Evolutionary conservation across 2,797 vertebrate species (phyloP).

Genomic region (Danionella dracula): DNA sequence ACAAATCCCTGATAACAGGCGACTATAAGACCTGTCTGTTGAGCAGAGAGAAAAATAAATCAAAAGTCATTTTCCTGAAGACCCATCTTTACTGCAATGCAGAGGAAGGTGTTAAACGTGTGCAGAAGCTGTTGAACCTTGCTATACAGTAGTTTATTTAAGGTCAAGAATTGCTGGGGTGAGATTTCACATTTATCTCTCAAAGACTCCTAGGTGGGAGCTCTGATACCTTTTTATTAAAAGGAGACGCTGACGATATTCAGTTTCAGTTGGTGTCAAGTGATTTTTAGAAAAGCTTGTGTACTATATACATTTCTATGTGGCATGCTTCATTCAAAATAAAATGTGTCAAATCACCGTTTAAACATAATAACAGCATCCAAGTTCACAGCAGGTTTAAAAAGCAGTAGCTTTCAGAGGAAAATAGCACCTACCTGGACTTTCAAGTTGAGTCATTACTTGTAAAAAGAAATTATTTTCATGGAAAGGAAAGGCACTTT

Average conservation of each 20-base stretch:
- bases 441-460: too few species aligned
- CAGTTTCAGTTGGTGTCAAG: not conserved
- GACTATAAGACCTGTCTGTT: slow-evolving; percentile 86
- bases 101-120: not conserved
- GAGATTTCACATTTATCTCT: not conserved
- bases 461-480: too few species aligned
- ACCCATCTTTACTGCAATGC: not conserved
- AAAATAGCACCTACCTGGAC: too few species aligned
- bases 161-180: not conserved
- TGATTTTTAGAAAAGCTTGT: not conserved
- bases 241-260: slow-evolving; percentile 16
- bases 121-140: not conserved
- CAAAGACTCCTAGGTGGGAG: not conserved
- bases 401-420: too few species aligned
- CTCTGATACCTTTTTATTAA: not conserved
- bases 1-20: slow-evolving; percentile 94
- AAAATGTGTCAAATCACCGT: too few species aligned
- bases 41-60: slow-evolving; percentile 33
- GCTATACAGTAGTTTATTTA: not conserved
- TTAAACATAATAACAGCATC: too few species aligned
- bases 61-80: not conserved
- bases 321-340: too few species aligned
- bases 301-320: too few species aligned
- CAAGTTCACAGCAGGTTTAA: too few species aligned
- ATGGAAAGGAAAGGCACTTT: too few species aligned